Conservation (phyloP, 2,113 vertebrate genomes). For the Tachuris rubrigastra region DNA sequence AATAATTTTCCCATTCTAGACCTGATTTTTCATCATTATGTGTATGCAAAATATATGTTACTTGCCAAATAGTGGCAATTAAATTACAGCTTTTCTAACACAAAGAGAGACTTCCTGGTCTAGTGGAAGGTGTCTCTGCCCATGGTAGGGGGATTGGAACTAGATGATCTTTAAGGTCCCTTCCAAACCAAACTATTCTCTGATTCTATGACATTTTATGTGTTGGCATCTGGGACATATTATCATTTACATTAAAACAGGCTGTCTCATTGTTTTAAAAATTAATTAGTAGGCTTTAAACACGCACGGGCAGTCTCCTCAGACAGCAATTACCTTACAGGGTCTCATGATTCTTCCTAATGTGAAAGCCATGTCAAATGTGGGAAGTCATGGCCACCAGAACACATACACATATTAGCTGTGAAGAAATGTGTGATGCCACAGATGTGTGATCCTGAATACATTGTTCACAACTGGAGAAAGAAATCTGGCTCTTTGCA, state of each 20-base stretch:
- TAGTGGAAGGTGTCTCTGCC: not conserved
- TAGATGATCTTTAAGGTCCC: not conserved
- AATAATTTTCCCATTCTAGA: not conserved
- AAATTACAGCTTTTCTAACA: not conserved
- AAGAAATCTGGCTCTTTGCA: not conserved
- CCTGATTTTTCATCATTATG: not conserved
- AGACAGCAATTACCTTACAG: not conserved
- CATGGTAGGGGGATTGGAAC: not conserved
- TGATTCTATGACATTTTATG: not conserved
- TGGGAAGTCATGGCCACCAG: not conserved
- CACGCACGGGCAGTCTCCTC: not conserved
- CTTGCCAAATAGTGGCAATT: not conserved
- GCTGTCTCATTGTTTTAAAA: not conserved
- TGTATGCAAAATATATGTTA: not conserved
- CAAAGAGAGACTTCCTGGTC: not conserved
- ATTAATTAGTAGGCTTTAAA: not conserved
- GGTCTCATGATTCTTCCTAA: not conserved
- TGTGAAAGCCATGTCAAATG: not conserved
- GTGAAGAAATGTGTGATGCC: not conserved
- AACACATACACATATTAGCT: not conserved
- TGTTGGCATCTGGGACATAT: not conserved
- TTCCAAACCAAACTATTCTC: not conserved
- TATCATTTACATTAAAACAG: not conserved
- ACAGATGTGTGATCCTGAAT: not conserved
- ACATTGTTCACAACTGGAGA: fast-evolving